Evolutionary conservation across 2,888 invertebrate genomes (phyloP), one percentile per base, ranked within the genome.

Genomic region (Drosophila gaucha): DNA sequence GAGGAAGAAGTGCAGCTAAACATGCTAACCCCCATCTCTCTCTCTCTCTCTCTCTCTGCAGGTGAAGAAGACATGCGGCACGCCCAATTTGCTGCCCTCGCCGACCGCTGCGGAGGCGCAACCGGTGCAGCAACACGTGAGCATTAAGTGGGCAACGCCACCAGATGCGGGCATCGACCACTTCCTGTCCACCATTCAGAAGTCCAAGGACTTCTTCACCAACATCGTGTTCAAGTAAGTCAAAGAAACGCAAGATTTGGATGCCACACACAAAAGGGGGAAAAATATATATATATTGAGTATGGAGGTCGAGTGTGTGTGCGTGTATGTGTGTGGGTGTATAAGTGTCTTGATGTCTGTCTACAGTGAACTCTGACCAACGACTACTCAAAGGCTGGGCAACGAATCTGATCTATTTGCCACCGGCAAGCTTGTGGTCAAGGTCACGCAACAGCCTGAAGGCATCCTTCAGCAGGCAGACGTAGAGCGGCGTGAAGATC

Each of bases 141-240:
- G 93, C 2, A 93, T 94, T 0, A 92, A 94, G 35, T 93, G 94
- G 78, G 92, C 94, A 0, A 94, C 94, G 0, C 93, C 95, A 0
- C 94, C 94, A 6, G 94, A 95, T 77, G 93, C 94, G 0, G 94
- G 94, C 79, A 93, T 95, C 47, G 89, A 94, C 24, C 94, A 94
- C 78, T 95, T 95, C 87, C 92, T 95, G 9, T 94, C 94, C 6
- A 94, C 94, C 12, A 93, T 95, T 51, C 94, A 94, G 20, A 93
- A 94, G 86, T 96, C 96, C 63, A 95, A 95, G 91, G 96, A 96
- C 83, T 96, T 98, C 90, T 98, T 97, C 92, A 94, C 95, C 30
- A 94, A 95, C 79, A 93, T 98, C 36, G 96, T 97, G 3, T 96
- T 97, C 91, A 94, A 94, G 83, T 92, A 78, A 91, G 91, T 91